Evolutionary conservation across 1,140 invertebrate species (phyloP).

Genomic region (Aplysia californica): DNA sequence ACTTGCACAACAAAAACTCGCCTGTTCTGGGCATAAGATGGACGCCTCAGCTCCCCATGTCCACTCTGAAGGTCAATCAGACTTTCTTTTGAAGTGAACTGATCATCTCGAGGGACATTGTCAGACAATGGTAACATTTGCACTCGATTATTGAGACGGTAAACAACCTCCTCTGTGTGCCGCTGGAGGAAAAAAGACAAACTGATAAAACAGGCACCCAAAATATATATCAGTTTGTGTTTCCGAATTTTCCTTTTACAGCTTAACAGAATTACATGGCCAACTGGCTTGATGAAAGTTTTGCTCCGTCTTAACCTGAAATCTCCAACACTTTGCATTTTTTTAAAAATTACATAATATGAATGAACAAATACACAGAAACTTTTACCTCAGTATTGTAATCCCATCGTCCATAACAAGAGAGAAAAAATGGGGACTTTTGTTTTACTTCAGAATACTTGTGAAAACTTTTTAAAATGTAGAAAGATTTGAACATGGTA

Average conservation of each 20-base stretch:
- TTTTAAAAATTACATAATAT: not conserved
- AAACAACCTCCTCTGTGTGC: constrained; percentile 59
- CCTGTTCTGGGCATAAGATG: not conserved
- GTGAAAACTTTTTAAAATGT: too few relatives aligned
- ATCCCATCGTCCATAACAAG: too few relatives aligned
- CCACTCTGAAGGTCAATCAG: constrained; percentile 31
- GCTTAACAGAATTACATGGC: too few relatives aligned
- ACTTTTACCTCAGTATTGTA: too few relatives aligned
- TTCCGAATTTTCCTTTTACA: too few relatives aligned
- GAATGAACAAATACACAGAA: not conserved
- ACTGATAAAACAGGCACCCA: not conserved
- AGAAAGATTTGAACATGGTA: too few relatives aligned
- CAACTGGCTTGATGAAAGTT: too few relatives aligned
- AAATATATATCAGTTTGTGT: not conserved
- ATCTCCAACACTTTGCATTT: not conserved
- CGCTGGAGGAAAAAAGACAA: constrained; percentile 26
- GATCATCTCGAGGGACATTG: constrained; percentile 15
- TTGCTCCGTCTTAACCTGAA: too few relatives aligned
- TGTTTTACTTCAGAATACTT: too few relatives aligned
- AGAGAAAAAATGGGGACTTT: too few relatives aligned
- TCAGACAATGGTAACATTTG: constrained; percentile 56
- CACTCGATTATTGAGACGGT: constrained; percentile 61
- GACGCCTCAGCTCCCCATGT: not conserved
- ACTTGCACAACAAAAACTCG: not conserved
- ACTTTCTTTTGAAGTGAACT: constrained; percentile 13